These are phyloP conservation scores for Manis javanica DNA, from an alignment of 2,797 vertebrate species.

Conservation along the genomic window DNA sequence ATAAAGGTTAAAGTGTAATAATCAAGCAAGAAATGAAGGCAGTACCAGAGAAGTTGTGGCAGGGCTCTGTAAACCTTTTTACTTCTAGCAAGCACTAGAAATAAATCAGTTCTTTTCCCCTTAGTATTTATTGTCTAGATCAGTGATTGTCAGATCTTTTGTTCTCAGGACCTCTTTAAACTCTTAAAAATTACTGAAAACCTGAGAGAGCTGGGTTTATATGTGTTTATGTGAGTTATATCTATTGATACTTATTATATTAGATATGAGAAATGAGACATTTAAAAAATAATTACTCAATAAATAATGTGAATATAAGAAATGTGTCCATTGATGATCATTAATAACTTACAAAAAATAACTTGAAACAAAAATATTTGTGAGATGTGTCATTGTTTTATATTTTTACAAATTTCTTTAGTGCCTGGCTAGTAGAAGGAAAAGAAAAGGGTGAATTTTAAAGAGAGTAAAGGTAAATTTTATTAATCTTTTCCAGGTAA, in stretches of 20 bases:
- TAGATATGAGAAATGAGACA: not conserved
- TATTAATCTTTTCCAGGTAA: not conserved
- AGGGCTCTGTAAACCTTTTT: not conserved
- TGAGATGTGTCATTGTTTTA: not conserved
- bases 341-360: not conserved
- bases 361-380: not conserved
- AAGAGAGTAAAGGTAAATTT: not conserved
- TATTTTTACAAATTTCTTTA: not conserved
- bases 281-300: not conserved
- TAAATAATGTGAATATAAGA: not conserved
- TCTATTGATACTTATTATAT: not conserved
- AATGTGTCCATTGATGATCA: not conserved
- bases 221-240: not conserved
- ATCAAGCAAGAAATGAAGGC: conserved; percentile 40
- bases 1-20: conserved; percentile 44
- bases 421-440: not conserved
- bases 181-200: not conserved
- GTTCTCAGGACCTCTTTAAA: not conserved
- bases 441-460: not conserved
- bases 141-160: not conserved
- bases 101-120: not conserved
- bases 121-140: not conserved
- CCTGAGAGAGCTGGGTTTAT: not conserved
- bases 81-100: not conserved
- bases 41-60: not conserved